Evolutionary conservation across 2,113 vertebrate species (phyloP).

Genomic region (Meriones unguiculatus): DNA sequence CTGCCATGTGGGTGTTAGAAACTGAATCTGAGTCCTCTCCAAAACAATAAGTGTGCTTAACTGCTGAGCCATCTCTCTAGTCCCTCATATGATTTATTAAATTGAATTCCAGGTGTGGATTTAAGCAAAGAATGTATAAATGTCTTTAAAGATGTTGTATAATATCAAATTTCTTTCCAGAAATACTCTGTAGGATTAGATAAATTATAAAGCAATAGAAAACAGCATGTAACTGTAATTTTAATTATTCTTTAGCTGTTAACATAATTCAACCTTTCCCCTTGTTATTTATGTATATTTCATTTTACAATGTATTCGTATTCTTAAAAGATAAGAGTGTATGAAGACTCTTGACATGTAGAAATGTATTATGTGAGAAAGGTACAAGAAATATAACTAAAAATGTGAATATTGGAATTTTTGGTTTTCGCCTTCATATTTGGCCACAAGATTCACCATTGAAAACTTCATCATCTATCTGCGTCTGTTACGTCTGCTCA

Average conservation of each 20-base stretch:
- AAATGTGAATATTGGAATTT: not conserved
- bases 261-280: not conserved
- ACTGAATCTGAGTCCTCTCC: not conserved
- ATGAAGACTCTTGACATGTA: not conserved
- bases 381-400: not conserved
- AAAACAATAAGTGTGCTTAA: not conserved
- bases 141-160: not conserved
- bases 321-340: not conserved
- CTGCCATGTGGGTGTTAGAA: not conserved
- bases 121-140: not conserved
- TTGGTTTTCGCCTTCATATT: not conserved
- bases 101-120: not conserved
- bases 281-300: not conserved
- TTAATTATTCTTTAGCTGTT: not conserved
- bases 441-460: no score
- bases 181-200: not conserved
- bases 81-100: no score
- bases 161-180: not conserved
- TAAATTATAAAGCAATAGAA: not conserved
- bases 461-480: not conserved
- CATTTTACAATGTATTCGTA: not conserved
- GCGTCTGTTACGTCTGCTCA: not conserved
- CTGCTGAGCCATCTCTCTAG: not conserved
- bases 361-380: not conserved
- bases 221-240: not conserved